Evolutionary conservation across 1,140 invertebrate species (phyloP).

Genomic region (Calephelis nemesis): DNA sequence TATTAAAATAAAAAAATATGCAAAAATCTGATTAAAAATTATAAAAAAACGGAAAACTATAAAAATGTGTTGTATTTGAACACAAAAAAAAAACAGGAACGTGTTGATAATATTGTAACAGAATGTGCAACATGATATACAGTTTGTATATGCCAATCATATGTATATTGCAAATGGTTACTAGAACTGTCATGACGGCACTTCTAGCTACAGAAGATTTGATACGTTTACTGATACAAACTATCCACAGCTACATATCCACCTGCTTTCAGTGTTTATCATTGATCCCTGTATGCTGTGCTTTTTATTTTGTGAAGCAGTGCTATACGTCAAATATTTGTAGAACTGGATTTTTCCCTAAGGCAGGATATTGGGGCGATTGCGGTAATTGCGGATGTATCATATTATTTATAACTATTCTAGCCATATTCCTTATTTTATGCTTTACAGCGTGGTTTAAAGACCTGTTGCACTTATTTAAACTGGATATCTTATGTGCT

Average conservation of each 20-base stretch:
- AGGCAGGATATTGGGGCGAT: conserved; percentile 16
- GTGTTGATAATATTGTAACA: neutral
- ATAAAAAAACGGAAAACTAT: too few species aligned
- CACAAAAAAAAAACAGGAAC: too few species aligned
- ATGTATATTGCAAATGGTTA: conserved; percentile 32
- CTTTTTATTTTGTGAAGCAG: conserved; percentile 32
- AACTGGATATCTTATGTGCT: neutral
- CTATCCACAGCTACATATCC: conserved; percentile 36
- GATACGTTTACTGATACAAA: conserved; percentile 33
- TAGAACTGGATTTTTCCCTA: conserved; percentile 31
- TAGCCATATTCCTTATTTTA: conserved; percentile 27
- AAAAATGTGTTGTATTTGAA: too few species aligned
- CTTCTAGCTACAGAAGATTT: conserved; percentile 43
- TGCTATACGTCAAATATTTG: conserved; percentile 26
- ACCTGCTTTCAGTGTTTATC: conserved; percentile 31
- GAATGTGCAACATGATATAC: neutral
- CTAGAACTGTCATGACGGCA: conserved; percentile 32
- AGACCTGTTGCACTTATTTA: conserved; percentile 20
- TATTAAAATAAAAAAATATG: too few species aligned
- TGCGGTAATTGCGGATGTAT: conserved; percentile 21
- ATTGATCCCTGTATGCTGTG: conserved; percentile 35
- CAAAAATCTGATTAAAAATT: too few species aligned
- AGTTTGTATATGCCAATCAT: conserved; percentile 32
- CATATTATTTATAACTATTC: conserved; percentile 23
- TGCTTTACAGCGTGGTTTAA: conserved; percentile 28